These are phyloP conservation scores for Sepiola atlantica DNA, from an alignment of 2,888 invertebrate genomes.

Conservation along the genomic window DNA sequence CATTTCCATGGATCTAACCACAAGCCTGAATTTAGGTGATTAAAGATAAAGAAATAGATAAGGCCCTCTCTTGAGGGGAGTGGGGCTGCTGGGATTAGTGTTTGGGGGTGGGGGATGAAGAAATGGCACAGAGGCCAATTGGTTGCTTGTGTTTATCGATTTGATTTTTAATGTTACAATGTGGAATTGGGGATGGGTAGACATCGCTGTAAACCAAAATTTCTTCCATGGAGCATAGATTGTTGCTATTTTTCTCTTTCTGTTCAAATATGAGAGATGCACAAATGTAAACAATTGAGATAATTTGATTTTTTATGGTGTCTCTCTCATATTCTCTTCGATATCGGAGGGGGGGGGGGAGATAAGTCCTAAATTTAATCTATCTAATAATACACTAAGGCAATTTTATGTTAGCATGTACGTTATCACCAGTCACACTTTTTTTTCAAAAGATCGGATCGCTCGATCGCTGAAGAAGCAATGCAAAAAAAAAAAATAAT, in stretches of 20 bases:
- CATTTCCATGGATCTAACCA: background rate
- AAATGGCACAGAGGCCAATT: background rate
- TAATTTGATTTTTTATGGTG: background rate
- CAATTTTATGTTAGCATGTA: too few species aligned
- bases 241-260: background rate
- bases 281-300: background rate
- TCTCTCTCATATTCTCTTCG: too few species aligned
- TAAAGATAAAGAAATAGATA: background rate
- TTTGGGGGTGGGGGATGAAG: background rate
- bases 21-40: background rate
- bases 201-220: background rate
- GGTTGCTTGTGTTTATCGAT: slow-evolving; percentile 8
- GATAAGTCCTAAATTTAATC: too few species aligned
- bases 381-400: too few species aligned
- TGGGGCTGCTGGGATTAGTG: too few species aligned
- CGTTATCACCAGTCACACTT: too few species aligned
- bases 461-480: too few species aligned
- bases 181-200: background rate
- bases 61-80: background rate
- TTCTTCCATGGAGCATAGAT: background rate
- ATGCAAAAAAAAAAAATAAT: too few species aligned
- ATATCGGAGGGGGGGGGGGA: background rate
- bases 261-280: background rate
- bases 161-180: background rate
- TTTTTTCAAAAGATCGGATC: too few species aligned